Conservation (phyloP, 1,140 invertebrate species). For the Bombus polaris region DNA sequence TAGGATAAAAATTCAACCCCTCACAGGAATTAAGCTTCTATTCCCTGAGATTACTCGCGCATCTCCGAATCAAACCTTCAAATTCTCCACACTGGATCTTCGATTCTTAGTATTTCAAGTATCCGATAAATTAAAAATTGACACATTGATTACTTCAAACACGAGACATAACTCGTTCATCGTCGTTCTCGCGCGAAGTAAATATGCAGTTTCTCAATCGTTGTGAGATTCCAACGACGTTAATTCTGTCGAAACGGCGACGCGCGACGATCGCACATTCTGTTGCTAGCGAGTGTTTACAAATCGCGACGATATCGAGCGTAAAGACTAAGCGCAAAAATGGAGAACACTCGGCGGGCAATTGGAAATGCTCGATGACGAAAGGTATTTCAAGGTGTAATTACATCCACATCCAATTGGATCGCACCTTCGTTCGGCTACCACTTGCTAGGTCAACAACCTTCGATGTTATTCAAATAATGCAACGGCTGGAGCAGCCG, state of each 20-base stretch:
- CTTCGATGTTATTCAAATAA: slow-evolving; percentile 34
- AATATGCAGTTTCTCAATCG: neutral
- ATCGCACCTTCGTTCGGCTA: slow-evolving; percentile 31
- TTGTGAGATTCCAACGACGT: neutral
- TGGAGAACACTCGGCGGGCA: neutral
- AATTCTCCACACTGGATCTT: neutral
- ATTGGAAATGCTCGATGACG: slow-evolving; percentile 14
- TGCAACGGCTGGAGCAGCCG: neutral
- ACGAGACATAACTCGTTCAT: neutral
- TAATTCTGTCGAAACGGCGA: neutral
- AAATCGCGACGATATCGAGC: neutral
- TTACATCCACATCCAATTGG: neutral
- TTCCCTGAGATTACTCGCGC: neutral
- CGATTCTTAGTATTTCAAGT: too few relatives aligned
- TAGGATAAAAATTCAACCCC: neutral
- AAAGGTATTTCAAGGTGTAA: slow-evolving; percentile 28
- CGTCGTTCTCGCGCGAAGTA: neutral
- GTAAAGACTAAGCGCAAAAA: neutral
- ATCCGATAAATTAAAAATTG: too few relatives aligned
- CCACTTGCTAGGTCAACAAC: slow-evolving; percentile 39
- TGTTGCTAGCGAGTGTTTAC: neutral
- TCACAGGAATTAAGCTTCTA: neutral
- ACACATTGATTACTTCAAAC: neutral
- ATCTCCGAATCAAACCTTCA: neutral
- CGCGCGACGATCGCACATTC: neutral